These are phyloP conservation scores for Rambutsinella grinnellia DNA, from an alignment of 2,888 invertebrate species.

Conservation along the genomic window DNA sequence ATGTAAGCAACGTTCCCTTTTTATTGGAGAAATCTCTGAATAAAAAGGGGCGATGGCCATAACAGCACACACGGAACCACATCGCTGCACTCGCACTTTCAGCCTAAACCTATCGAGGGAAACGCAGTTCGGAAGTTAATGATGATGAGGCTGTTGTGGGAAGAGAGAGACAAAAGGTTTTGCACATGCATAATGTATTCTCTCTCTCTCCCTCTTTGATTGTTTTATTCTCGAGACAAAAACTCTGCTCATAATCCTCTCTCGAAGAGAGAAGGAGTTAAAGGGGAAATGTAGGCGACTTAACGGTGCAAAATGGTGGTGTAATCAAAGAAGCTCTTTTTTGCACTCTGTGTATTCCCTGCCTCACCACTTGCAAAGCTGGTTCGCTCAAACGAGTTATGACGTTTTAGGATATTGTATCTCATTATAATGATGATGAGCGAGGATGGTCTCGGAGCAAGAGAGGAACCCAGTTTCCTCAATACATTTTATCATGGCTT, in stretches of 20 bases:
- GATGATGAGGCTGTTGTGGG: too few relatives aligned
- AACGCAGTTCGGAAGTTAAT: neutral
- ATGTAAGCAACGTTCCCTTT: neutral
- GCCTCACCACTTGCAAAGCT: slow-evolving; percentile 3
- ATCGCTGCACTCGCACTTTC: neutral
- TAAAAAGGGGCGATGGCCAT: slow-evolving; percentile 4
- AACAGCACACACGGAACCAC: too few relatives aligned
- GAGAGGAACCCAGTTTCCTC: slow-evolving; percentile 54
- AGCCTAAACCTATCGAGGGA: neutral
- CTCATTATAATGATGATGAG: slow-evolving; percentile 9
- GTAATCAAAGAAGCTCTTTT: slow-evolving; percentile 6
- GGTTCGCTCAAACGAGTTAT: neutral
- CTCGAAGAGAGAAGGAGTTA: too few relatives aligned
- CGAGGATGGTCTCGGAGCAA: neutral
- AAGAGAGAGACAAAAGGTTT: too few relatives aligned
- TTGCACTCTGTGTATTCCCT: slow-evolving; percentile 16
- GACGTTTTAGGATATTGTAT: slow-evolving; percentile 22
- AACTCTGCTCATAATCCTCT: too few relatives aligned
- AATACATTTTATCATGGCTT: slow-evolving; percentile 27
- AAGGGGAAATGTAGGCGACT: slow-evolving; percentile 48
- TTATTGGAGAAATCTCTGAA: slow-evolving; percentile 1
- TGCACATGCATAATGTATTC: too few relatives aligned
- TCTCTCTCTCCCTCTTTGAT: too few relatives aligned
- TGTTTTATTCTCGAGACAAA: too few relatives aligned
- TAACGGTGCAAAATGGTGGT: slow-evolving; percentile 34